Evolutionary conservation across 2,888 invertebrate species (phyloP), one percentile per base, ranked within the genome.

Genomic region (Eilema griseolum): DNA sequence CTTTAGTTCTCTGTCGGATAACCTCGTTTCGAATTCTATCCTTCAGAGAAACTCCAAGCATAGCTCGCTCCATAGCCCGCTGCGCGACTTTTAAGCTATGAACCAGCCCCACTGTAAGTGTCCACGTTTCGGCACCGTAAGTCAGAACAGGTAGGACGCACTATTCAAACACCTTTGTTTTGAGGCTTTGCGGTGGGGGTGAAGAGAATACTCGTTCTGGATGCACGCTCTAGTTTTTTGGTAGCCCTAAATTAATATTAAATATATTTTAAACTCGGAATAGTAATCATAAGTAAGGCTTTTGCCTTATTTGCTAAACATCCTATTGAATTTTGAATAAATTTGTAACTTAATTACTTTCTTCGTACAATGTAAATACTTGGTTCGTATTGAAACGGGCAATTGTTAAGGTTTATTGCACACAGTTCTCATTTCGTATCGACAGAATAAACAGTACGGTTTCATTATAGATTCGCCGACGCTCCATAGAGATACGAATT

Each of bases 371-470:
- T 75, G 75, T 80, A 77, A 81, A 81, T 79, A 79, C 74, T 77
- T 69, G 67, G 68, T 64, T 69, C 73, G 75, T 80, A 77, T 75
- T 77, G 75, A 79, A 75, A 71, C 75, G 61, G 73, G 75, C 80
- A 86, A 88, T 90, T 90, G 88, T 89, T 87, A 90, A 88, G 89
- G 90, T 86, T 91, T 88, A 87, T 88, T 91, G 91, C 90, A 92
- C 89, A 90, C 90, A 90, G 92, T 92, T 92, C 92, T 93, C 93
- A 93, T 93, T 93, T 92, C 88, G 90, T 89, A 92, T 92, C 88
- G 89, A 83, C 89, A 91, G 83, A 93, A 92, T 92, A 93, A 93
- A 93, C 90, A 92, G 86, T 85, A 87, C 88, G 89, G 91, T 93
- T 93, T 93, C 91, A 94, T 93, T 93, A 92, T 89, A 91, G 88